Percentiles rank a stretch among this genome's conserved stretches.
Evolutionary conservation across 2,888 invertebrate genomes (phyloP).

Genomic region (Tetramorium bicarinatum): DNA sequence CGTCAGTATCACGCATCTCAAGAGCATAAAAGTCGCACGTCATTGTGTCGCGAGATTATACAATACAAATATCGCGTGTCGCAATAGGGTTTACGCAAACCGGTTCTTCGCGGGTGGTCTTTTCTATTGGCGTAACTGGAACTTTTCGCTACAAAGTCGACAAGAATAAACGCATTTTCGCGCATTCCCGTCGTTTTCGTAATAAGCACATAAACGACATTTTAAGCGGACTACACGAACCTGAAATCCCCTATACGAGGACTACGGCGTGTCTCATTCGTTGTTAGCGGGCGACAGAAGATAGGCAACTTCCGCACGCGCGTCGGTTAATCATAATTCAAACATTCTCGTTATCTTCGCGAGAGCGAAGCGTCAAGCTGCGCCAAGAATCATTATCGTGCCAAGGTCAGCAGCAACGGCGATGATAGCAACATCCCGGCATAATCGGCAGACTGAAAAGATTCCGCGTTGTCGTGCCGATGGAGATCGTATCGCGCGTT

Average conservation of each 20-base stretch:
- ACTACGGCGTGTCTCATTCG: background rate
- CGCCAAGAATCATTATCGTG: conserved; percentile 36
- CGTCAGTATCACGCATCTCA: conserved; percentile 9
- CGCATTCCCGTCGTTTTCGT: background rate
- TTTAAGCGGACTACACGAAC: background rate
- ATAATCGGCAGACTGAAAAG: conserved; percentile 4
- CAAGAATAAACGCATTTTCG: background rate
- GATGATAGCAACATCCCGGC: background rate
- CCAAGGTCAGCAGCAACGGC: conserved; percentile 16
- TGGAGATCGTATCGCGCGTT: conserved; percentile 2
- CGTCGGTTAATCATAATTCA: conserved; percentile 24
- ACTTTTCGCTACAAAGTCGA: background rate
- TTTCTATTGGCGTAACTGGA: background rate
- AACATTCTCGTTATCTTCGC: conserved; percentile 34
- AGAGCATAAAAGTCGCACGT: conserved; percentile 16
- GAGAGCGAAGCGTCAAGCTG: background rate
- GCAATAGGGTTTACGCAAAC: conserved; percentile 8
- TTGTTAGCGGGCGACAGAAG: background rate
- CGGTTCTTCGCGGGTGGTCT: conserved; percentile 9
- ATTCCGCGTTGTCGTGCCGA: conserved; percentile 20
- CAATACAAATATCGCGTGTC: conserved; percentile 1
- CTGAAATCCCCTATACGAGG: too few relatives aligned
- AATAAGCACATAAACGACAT: background rate
- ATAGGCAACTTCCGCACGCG: conserved; percentile 27
- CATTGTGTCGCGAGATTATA: conserved; percentile 16